Evolutionary conservation across 1,140 invertebrate species (phyloP), one percentile per base, ranked within the genome.

Genomic region (Zophobas morio): DNA sequence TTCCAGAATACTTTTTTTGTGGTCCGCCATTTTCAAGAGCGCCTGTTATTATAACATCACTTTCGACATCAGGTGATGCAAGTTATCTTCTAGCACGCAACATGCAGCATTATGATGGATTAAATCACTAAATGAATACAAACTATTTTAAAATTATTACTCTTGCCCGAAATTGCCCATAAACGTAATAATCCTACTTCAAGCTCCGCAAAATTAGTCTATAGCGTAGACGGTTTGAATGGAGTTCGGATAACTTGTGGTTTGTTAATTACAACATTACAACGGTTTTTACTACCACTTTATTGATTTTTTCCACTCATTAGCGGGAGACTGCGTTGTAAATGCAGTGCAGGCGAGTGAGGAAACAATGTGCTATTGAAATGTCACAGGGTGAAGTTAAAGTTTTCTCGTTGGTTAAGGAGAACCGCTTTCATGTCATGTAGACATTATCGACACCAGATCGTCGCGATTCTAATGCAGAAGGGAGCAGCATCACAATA

Each of bases 321-420:
- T 66, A 66, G 39, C 60, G 53, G 53, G 53, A 36, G 37, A 66
- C n/a, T 42, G 60, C 60, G 60, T 66, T 66, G n/a, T 51, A 42
- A 66, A 66, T 39, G 60, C 60, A 66, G 34, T 66, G 60, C 60
- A 66, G 60, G 60, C 60, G 37, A 66, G 60, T 66, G 5, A 60
- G 60, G 39, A 66, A 42, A 66, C 60, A 66, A 66, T 66, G 60
- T 66, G 37, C 37, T 32, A 66, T 66, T 66, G 60, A 66, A 66
- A 66, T 66, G 60, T 66, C 60, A 66, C 60, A 66, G 60, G 60
- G 60, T 39, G 40, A 66, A 66, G 60, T 66, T 66, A 66, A 66
- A 42, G 39, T 66, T 63, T 63, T 66, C 60, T 20, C 42, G 60
- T 66, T 60, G 37, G 56, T 60, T 60, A 66, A 66, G 60, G 60